Evolutionary conservation across 2,797 vertebrate genomes (phyloP).

Genomic region (Sebastiscus albofasciatus): DNA sequence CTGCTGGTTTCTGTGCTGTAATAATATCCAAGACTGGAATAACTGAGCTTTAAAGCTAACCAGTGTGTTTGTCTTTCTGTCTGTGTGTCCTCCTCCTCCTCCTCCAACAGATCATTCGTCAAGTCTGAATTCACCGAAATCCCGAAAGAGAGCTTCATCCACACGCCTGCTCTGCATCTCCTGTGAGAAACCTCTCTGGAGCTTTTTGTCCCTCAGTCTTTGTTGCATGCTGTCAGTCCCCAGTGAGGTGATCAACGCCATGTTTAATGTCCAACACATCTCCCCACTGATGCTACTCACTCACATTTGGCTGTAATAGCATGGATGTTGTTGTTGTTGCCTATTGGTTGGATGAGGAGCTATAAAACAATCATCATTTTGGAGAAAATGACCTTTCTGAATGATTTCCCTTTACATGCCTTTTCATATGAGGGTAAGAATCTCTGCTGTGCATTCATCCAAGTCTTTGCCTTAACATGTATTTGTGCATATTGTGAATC

Average conservation of each 20-base stretch:
- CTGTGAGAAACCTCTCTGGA: slow-evolving; percentile 88
- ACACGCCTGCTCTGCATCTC: slow-evolving; percentile 96
- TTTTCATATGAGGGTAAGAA: neutral
- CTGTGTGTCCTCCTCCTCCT: neutral
- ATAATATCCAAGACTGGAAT: neutral
- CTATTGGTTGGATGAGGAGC: neutral
- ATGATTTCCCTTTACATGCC: neutral
- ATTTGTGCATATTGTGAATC: neutral
- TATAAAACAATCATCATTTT: neutral
- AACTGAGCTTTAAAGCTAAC: slow-evolving; percentile 22
- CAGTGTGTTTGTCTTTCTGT: neutral
- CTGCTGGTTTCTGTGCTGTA: neutral
- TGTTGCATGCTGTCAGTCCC: slow-evolving; percentile 55
- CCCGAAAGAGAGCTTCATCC: slow-evolving; percentile 97
- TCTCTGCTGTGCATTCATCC: neutral
- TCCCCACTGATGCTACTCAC: slow-evolving; percentile 2
- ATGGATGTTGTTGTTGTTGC: neutral
- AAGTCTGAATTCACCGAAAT: slow-evolving; percentile 98
- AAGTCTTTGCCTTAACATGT: neutral
- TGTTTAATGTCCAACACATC: slow-evolving; percentile 55
- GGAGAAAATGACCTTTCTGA: neutral
- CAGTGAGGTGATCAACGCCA: slow-evolving; percentile 65
- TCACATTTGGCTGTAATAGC: neutral
- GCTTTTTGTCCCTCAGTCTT: slow-evolving; percentile 45
- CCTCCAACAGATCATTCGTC: slow-evolving; percentile 92